Evolutionary conservation across 2,113 vertebrate species (phyloP), one percentile per base, ranked within the genome.

Genomic region (Fregata magnificens): DNA sequence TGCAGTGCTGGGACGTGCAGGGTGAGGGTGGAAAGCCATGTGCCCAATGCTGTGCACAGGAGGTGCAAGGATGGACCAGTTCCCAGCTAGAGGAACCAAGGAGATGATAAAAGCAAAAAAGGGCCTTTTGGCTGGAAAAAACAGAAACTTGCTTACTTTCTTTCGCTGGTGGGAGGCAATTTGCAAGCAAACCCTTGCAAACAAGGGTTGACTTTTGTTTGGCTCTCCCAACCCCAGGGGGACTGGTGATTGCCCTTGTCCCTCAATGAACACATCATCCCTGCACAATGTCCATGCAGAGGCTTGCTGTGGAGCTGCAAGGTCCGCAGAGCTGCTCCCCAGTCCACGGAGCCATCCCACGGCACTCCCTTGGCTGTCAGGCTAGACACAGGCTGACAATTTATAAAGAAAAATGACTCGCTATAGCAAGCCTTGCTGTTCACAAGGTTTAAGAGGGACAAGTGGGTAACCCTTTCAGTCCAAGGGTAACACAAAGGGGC

Each of bases 331-430:
- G 34, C 62, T 20, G 34, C 53, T 29, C 14, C 32, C 38, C 0
- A 5, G 7, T 26, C 31, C 21, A 5, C 77, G 38, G 22, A 76
- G 45, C 67, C 72, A 47, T 13, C 69, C 69, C 63, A 17, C 0
- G 2, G 34, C 26, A 21, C 6, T 42, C 26, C 34, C 53, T 66
- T 2, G 6, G 47, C 50, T 67, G 11, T 9, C 52, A 79, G 70
- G 29, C 7, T 42, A 19, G 40, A 42, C 52, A 67, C 34, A 76
- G 42, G 52, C n/a, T 69, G 49, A 34, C 38, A 67, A 49, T 18
- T 49, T 29, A 3, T n/a, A 15, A n/a, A n/a, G 72, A 29, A 70
- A 74, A 31, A 9, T 4, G 8, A 21, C 1, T 1, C 5, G 1
- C 6, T 31, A 0, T 2, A 55, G 63, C 58, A 55, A 90, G 29